phyloP scores from a whole-genome alignment of 2,113 vertebrate species.

The Eudorcas thomsonii region DNA sequence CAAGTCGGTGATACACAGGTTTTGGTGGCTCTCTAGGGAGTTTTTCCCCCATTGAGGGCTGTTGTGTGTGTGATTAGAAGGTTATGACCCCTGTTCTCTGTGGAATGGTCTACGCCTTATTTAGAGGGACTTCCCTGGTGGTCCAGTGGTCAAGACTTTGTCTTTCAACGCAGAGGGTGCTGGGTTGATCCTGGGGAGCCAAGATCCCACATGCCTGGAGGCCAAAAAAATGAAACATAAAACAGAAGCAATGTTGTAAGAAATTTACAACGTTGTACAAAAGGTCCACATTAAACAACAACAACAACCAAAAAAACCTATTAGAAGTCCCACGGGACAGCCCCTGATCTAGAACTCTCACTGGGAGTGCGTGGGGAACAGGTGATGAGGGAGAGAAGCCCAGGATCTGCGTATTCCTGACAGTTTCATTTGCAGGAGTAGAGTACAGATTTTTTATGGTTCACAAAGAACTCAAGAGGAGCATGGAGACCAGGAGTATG shows the following conservation, averaged over 20 bases:
- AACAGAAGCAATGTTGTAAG: neutral
- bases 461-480: neutral
- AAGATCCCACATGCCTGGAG: neutral
- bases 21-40: neutral
- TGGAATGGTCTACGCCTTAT: neutral
- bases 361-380: rapidly evolving
- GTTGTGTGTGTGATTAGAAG: neutral
- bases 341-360: neutral
- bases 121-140: neutral
- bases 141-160: neutral
- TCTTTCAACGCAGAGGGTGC: neutral
- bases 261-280: neutral
- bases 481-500: neutral
- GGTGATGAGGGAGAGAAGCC: neutral
- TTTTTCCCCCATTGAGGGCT: neutral
- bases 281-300: neutral
- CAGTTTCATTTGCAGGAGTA: neutral
- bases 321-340: neutral
- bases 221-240: neutral
- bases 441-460: neutral
- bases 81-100: neutral
- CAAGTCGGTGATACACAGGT: neutral
- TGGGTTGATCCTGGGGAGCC: neutral
- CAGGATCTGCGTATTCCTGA: neutral
- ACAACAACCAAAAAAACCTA: neutral